Conservation (phyloP, 2,113 vertebrate species). For the Oryzias curvinotus region DNA sequence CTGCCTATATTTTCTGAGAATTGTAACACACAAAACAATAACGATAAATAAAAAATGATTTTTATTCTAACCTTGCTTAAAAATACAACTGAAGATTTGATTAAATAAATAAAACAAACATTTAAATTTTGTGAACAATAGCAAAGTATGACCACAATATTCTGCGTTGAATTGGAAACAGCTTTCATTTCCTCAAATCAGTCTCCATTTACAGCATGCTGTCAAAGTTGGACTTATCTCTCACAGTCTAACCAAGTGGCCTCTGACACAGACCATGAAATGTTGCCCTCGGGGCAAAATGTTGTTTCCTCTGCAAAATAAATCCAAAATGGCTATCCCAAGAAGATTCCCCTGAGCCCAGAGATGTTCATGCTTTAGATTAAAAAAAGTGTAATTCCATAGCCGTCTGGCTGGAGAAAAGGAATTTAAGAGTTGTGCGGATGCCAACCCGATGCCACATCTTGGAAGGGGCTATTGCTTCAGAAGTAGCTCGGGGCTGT, state of each 20-base stretch:
- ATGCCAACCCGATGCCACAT: slow-evolving; percentile 83
- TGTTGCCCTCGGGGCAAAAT: slow-evolving; percentile 62
- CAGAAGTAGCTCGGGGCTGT: slow-evolving; percentile 78
- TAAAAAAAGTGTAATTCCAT: slow-evolving; percentile 86
- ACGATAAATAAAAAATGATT: too few relatives aligned
- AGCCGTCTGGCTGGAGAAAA: slow-evolving; percentile 87
- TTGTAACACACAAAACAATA: too few relatives aligned
- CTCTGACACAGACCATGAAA: slow-evolving; percentile 63
- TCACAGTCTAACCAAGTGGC: slow-evolving; percentile 27
- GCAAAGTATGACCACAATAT: too few relatives aligned
- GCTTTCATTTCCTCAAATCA: neutral
- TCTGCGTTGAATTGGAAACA: neutral
- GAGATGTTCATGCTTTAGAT: slow-evolving; percentile 82
- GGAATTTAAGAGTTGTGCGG: slow-evolving; percentile 77
- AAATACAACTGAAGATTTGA: too few relatives aligned
- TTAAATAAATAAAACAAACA: too few relatives aligned
- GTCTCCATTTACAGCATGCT: neutral
- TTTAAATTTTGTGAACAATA: too few relatives aligned
- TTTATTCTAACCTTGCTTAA: too few relatives aligned
- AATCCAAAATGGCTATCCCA: slow-evolving; percentile 71
- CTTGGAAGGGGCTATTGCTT: slow-evolving; percentile 88
- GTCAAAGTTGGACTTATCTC: slow-evolving; percentile 36
- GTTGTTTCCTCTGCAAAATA: slow-evolving; percentile 61
- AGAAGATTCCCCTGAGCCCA: slow-evolving; percentile 74
- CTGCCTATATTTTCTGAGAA: too few relatives aligned